Percentiles rank a stretch among this genome's conserved stretches.
phyloP scores from a whole-genome alignment of 2,113 vertebrate species.

The Gopherus flavomarginatus region DNA sequence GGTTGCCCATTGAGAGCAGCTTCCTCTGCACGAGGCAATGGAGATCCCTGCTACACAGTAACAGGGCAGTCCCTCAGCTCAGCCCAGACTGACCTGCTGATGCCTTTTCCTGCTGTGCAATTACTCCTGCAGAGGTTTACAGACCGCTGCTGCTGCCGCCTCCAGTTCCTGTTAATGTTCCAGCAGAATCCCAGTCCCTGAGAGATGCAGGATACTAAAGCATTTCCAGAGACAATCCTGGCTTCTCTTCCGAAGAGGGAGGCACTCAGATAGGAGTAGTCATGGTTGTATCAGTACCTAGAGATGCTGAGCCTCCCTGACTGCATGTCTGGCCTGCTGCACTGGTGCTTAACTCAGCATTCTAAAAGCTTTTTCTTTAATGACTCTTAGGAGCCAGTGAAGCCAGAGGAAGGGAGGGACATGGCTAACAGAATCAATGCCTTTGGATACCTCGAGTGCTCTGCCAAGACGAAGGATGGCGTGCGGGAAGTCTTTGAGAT shows the following conservation, averaged over 20 bases:
- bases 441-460: conserved; percentile 98
- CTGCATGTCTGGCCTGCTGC: neutral
- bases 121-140: neutral
- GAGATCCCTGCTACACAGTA: too few relatives aligned
- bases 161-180: accelerated
- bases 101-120: neutral
- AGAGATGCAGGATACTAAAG: neutral
- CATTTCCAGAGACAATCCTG: neutral
- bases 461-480: conserved; percentile 97
- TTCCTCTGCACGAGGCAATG: neutral
- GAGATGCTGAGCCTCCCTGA: neutral
- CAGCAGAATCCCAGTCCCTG: neutral
- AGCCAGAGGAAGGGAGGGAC: conserved; percentile 94
- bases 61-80: neutral
- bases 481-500: conserved; percentile 98
- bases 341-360: neutral
- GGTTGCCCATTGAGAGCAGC: neutral
- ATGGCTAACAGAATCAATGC: conserved; percentile 97
- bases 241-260: neutral
- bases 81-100: neutral
- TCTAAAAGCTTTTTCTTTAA: neutral
- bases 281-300: neutral
- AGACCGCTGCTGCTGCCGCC: neutral
- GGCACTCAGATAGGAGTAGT: neutral
- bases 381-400: conserved; percentile 89